phyloP scores from a whole-genome alignment of 2,113 vertebrate genomes.

The Crotalus horridus region DNA sequence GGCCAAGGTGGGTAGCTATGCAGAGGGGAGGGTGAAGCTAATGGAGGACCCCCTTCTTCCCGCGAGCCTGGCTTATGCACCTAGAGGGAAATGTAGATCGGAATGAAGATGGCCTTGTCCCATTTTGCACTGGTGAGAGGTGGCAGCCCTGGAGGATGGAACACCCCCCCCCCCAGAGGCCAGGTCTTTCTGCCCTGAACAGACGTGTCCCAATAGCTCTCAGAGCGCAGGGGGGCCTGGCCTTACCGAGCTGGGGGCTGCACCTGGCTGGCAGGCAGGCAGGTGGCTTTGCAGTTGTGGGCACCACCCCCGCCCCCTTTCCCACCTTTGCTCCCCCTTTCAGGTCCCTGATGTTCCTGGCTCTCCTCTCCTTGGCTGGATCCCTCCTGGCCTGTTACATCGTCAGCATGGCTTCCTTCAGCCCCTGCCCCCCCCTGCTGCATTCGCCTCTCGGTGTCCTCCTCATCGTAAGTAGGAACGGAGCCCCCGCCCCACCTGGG shows the following conservation, averaged over 20 bases:
- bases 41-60: neutral
- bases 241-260: neutral
- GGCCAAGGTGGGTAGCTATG: neutral
- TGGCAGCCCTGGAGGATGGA: neutral
- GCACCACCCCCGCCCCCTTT: rapidly evolving
- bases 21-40: neutral
- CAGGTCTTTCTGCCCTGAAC: neutral
- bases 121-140: neutral
- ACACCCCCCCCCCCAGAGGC: neutral
- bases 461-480: constrained; percentile 69
- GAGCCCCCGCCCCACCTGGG: neutral
- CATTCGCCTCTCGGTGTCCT: constrained; percentile 50
- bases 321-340: neutral
- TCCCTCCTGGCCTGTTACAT: constrained; percentile 66
- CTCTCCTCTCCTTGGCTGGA: constrained; percentile 57
- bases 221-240: too few species aligned
- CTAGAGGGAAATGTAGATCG: neutral
- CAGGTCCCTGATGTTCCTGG: constrained; percentile 21
- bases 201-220: neutral
- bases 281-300: too few species aligned
- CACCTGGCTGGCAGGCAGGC: neutral
- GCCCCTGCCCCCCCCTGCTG: constrained; percentile 73
- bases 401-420: constrained; percentile 69
- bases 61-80: neutral
- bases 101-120: neutral